A percentile compares a stretch with the other conserved stretches of the same genome.
Evolutionary conservation across 1,140 invertebrate species (phyloP).

Genomic region (Ostrea denselamellosa): DNA sequence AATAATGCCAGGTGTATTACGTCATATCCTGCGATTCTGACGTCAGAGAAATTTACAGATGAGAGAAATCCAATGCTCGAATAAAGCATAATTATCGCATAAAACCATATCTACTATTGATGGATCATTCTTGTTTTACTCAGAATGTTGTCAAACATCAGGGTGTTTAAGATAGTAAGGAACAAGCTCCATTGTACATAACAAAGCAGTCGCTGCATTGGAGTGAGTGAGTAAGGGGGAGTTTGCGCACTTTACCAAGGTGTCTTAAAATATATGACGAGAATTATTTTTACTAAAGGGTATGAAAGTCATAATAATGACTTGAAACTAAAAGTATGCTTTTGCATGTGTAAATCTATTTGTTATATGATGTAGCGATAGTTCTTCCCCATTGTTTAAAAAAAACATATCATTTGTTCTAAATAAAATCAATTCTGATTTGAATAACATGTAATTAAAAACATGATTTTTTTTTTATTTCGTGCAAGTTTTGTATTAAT

Average conservation of each 20-base stretch:
- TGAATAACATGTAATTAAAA: background rate
- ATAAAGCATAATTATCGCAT: conserved; percentile 1
- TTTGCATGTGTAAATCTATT: background rate
- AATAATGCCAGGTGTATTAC: background rate
- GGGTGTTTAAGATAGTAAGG: background rate
- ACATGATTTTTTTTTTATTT: background rate
- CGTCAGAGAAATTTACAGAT: background rate
- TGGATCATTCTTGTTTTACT: conserved; percentile 1
- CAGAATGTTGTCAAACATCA: background rate
- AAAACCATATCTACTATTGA: background rate
- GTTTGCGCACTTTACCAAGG: background rate
- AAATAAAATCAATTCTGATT: background rate
- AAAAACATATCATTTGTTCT: background rate
- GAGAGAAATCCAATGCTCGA: conserved; percentile 32
- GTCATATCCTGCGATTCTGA: background rate
- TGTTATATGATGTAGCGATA: conserved; percentile 2
- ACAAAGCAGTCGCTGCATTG: background rate
- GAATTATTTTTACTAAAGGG: conserved; percentile 23
- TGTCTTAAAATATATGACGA: background rate
- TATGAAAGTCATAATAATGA: conserved; percentile 24
- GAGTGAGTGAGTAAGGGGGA: background rate
- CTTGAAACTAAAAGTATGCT: background rate
- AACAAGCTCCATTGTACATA: background rate
- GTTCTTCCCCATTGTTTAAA: background rate
- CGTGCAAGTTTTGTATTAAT: too few species aligned